Percentiles rank a stretch among this genome's conserved stretches.
Conservation (phyloP, 2,888 invertebrate species). For the Hanleya hanleyi region DNA sequence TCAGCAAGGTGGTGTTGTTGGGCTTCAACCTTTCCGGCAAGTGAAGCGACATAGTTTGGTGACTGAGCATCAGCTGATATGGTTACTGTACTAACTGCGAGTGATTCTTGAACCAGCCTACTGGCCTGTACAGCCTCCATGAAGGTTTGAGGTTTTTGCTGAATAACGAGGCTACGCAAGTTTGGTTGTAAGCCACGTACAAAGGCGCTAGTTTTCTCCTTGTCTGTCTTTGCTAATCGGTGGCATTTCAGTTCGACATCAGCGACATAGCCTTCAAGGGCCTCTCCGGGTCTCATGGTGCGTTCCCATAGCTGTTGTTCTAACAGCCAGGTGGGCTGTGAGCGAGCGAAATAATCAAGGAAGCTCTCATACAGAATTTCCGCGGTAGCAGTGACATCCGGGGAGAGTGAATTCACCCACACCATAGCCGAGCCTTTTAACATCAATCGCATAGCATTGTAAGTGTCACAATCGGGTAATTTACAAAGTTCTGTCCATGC, state of each 20-base stretch:
- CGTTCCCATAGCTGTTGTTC: no score
- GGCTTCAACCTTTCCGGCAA: neutral
- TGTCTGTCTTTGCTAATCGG: neutral
- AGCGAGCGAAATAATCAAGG: neutral
- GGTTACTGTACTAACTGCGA: no score
- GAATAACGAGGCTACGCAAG: neutral
- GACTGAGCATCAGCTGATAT: no score
- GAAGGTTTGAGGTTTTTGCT: no score
- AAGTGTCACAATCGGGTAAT: neutral
- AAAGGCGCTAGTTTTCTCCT: neutral
- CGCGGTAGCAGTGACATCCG: neutral
- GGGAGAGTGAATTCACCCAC: neutral
- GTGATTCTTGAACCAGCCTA: no score
- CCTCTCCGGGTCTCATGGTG: neutral
- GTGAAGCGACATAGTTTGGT: no score
- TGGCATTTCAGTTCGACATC: conserved; percentile 3
- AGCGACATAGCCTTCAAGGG: neutral
- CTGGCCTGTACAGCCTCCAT: no score
- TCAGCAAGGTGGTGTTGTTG: no score
- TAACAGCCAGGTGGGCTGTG: no score
- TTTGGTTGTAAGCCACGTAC: neutral
- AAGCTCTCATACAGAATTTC: neutral
- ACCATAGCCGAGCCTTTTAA: neutral
- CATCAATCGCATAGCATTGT: neutral
- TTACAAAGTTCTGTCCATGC: conserved; percentile 1